phyloP scores from a whole-genome alignment of 2,888 invertebrate species.

The Abrostola tripartita region DNA sequence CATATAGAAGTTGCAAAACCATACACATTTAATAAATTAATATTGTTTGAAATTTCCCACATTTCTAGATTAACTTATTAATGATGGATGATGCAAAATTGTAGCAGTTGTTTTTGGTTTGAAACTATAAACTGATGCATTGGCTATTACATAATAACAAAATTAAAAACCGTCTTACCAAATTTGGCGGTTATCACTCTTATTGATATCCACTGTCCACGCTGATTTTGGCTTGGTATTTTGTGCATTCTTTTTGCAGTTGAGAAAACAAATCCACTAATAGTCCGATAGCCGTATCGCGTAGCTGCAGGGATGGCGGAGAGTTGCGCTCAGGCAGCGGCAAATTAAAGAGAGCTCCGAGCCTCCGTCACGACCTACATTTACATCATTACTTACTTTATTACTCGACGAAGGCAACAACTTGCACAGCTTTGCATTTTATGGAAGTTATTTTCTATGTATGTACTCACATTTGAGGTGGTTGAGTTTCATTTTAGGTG shows the following conservation, averaged over 20 bases:
- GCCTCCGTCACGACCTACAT: constrained; percentile 61
- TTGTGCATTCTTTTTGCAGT: constrained; percentile 16
- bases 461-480: background rate
- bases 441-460: constrained; percentile 33
- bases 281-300: constrained; percentile 25
- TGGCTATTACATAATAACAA: background rate
- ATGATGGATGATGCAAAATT: no score
- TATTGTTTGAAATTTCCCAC: no score
- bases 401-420: constrained; percentile 50
- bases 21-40: no score
- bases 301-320: constrained; percentile 19
- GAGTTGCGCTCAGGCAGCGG: constrained; percentile 42
- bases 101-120: constrained; percentile 3
- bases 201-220: background rate
- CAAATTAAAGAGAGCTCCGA: constrained; percentile 57
- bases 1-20: no score
- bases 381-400: constrained; percentile 65
- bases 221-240: background rate
- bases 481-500: background rate
- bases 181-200: background rate
- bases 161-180: background rate
- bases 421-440: constrained; percentile 52
- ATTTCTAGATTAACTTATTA: no score
- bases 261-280: constrained; percentile 31
- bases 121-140: no score